phyloP scores from a whole-genome alignment of 2,888 invertebrate species.

The Hemithea aestivaria region DNA sequence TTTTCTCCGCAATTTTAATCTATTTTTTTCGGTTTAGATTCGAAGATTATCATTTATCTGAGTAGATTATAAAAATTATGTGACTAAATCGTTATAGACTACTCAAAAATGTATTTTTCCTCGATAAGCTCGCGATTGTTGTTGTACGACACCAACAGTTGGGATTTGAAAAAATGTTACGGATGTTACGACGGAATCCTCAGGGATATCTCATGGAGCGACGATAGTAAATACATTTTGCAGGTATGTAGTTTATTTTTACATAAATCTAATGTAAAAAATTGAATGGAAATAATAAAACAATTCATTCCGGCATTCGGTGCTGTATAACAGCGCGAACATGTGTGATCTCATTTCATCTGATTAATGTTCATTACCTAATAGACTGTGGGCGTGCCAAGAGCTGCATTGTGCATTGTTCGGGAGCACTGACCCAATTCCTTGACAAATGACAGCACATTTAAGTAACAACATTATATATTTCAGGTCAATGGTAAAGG shows the following conservation, averaged over 20 bases:
- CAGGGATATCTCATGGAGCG: slow-evolving; percentile 71
- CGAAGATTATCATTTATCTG: neutral
- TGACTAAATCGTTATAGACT: neutral
- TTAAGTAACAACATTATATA: slow-evolving; percentile 3
- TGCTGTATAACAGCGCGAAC: too few species aligned
- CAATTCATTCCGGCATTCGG: too few species aligned
- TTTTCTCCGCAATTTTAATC: slow-evolving; percentile 5
- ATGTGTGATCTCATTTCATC: too few species aligned
- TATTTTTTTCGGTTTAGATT: neutral
- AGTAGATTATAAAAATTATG: neutral
- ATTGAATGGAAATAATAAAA: too few species aligned
- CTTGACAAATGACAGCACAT: slow-evolving; percentile 3
- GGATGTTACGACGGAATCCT: slow-evolving; percentile 64
- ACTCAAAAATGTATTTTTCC: slow-evolving; percentile 73
- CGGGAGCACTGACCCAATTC: slow-evolving; percentile 15
- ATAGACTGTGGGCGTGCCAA: slow-evolving; percentile 20
- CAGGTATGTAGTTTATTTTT: slow-evolving; percentile 46
- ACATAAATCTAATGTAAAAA: too few species aligned
- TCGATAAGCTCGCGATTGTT: slow-evolving; percentile 77
- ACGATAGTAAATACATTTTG: slow-evolving; percentile 72
- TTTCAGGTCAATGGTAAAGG: slow-evolving; percentile 71
- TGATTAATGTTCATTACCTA: neutral
- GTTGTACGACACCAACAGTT: slow-evolving; percentile 74
- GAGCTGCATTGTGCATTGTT: slow-evolving; percentile 30
- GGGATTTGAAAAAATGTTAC: slow-evolving; percentile 75